Conservation (phyloP, 2,113 vertebrate genomes). For the Melanocharis versteri region DNA sequence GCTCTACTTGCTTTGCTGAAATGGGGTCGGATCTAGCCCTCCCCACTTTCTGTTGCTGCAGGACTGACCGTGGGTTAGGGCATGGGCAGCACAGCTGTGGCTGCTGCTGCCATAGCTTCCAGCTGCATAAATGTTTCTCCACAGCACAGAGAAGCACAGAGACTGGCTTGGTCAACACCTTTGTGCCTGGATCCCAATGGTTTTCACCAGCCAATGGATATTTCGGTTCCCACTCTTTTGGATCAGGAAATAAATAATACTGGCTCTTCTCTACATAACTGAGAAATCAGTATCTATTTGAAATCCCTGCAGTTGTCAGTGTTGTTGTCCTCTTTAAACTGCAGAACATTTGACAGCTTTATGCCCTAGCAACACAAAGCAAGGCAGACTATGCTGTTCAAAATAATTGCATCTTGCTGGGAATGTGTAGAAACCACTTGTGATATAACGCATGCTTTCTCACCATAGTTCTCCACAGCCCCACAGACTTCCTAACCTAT, state of each 20-base stretch:
- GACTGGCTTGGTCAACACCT: not conserved
- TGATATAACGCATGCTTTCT: not conserved
- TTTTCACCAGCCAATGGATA: not conserved
- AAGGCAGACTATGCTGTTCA: not conserved
- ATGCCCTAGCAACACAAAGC: not conserved
- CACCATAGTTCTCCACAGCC: rapidly evolving
- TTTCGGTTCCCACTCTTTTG: not conserved
- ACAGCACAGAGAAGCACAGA: not conserved
- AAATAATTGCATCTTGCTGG: not conserved
- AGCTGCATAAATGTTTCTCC: not conserved
- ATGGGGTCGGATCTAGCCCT: not conserved
- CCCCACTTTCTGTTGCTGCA: not conserved
- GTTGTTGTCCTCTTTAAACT: not conserved
- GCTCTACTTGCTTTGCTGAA: not conserved
- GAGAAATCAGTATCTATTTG: not conserved
- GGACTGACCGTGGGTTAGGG: rapidly evolving
- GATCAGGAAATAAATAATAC: not conserved
- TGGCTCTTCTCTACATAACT: not conserved
- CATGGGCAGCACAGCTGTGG: not conserved
- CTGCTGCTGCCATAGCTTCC: rapidly evolving
- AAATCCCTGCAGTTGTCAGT: not conserved
- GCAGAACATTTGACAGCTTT: not conserved
- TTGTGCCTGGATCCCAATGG: not conserved
- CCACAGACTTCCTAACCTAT: not conserved
- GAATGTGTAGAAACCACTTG: not conserved